Conservation (phyloP, 2,113 vertebrate genomes). For the Ictalurus furcatus region DNA sequence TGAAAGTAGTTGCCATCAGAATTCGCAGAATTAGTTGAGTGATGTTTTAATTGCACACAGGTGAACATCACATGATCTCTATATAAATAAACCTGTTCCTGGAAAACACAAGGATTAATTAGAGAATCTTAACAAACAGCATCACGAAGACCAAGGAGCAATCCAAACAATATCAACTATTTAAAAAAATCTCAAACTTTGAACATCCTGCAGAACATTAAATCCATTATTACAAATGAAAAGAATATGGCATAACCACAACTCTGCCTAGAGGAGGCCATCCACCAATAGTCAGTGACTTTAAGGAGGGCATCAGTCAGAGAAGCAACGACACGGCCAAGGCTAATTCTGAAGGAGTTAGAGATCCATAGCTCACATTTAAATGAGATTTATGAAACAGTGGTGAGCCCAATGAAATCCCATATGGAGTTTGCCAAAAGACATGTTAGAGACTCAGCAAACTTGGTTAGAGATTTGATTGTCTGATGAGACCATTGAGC, state of each 20-base stretch:
- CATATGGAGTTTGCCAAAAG: not conserved
- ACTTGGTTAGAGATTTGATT: not conserved
- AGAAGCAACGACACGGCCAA: not conserved
- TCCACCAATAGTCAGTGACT: not conserved
- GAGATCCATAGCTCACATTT: not conserved
- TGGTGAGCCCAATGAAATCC: not conserved
- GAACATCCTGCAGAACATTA: not conserved
- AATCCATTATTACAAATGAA: not conserved
- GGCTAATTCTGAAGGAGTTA: not conserved
- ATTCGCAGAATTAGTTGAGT: not conserved
- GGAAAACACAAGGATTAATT: not conserved
- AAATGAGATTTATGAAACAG: not conserved
- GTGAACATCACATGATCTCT: not conserved
- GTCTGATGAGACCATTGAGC: not conserved
- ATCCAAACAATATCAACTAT: not conserved
- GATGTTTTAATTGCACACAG: not conserved
- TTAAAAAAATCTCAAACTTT: not conserved
- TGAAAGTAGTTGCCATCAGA: not conserved
- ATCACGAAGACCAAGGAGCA: not conserved
- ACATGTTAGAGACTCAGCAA: not conserved
- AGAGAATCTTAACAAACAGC: not conserved
- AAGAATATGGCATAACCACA: not conserved
- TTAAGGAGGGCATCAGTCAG: not conserved
- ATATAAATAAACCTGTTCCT: not conserved
- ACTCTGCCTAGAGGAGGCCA: not conserved